A percentile compares a stretch with the other conserved stretches of the same genome.
phyloP scores from a whole-genome alignment of 2,113 vertebrate genomes.

The Choloepus hoffmanni region DNA sequence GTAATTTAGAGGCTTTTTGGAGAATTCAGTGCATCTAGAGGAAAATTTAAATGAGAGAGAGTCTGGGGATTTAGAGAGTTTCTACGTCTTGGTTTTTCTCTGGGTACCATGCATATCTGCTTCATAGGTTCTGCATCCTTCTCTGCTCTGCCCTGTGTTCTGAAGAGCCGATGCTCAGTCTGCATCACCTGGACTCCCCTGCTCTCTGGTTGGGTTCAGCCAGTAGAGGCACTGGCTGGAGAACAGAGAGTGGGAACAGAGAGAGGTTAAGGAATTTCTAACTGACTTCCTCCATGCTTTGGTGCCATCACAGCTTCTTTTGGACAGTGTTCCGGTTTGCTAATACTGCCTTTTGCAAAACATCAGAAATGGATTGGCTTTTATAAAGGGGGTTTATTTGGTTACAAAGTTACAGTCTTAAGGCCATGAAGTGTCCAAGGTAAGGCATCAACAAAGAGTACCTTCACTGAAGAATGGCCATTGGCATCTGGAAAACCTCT shows the following conservation, averaged over 20 bases:
- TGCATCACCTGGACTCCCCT: not conserved
- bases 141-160: not conserved
- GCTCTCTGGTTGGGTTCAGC: not conserved
- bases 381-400: too few species aligned
- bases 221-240: not conserved
- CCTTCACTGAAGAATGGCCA: too few species aligned
- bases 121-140: not conserved
- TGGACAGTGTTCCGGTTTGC: not conserved
- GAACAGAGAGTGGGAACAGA: not conserved
- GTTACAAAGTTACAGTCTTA: too few species aligned
- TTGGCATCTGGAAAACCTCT: too few species aligned
- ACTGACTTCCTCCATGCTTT: not conserved
- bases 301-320: not conserved
- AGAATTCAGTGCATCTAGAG: not conserved
- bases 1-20: slow-evolving; percentile 68
- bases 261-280: not conserved
- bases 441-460: too few species aligned
- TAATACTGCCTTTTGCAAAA: too few species aligned
- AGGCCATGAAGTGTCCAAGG: too few species aligned
- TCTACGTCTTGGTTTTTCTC: not conserved
- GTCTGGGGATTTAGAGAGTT: not conserved
- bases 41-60: slow-evolving; percentile 8
- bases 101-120: not conserved
- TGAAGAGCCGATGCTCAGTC: not conserved
- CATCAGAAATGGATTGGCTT: too few species aligned